A percentile compares a stretch with the other conserved stretches of the same genome.
These are phyloP conservation scores for Enteromius argenteus DNA, from an alignment of 2,797 vertebrate species.

Conservation along the genomic window DNA sequence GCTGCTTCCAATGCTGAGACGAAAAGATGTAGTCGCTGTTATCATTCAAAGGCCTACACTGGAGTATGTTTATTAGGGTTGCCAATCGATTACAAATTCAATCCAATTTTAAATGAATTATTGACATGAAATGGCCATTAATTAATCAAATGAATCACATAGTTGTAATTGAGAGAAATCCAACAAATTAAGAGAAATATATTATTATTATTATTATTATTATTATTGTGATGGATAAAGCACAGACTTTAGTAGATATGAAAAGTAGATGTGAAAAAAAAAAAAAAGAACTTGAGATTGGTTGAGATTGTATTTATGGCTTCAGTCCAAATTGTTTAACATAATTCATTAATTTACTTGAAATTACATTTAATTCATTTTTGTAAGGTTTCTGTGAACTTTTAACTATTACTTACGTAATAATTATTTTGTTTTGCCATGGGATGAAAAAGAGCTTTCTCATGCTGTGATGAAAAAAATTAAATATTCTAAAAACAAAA, in stretches of 20 bases:
- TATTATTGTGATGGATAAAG: not conserved
- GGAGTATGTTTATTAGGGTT: slow-evolving; percentile 4
- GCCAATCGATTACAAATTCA: slow-evolving; percentile 20
- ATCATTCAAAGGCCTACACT: slow-evolving; percentile 29
- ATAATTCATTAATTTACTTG: not conserved
- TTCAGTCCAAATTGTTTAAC: not conserved
- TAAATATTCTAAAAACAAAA: not conserved
- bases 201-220: not conserved
- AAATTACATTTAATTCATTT: not conserved
- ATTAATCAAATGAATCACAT: slow-evolving; percentile 7
- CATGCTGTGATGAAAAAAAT: not conserved
- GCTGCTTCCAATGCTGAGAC: slow-evolving; percentile 35
- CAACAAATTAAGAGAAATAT: not conserved
- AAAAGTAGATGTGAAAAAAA: not conserved
- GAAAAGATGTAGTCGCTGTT: slow-evolving; percentile 34
- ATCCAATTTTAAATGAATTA: not conserved
- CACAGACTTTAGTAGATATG: not conserved
- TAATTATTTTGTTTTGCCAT: not conserved
- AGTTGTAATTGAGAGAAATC: not conserved
- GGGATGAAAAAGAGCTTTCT: not conserved
- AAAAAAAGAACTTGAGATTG: not conserved
- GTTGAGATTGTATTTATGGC: not conserved
- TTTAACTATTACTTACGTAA: not conserved
- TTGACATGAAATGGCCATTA: not conserved
- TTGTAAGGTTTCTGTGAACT: not conserved